Evolutionary conservation across 1,140 invertebrate genomes (phyloP).

Genomic region (Aphis gossypii): DNA sequence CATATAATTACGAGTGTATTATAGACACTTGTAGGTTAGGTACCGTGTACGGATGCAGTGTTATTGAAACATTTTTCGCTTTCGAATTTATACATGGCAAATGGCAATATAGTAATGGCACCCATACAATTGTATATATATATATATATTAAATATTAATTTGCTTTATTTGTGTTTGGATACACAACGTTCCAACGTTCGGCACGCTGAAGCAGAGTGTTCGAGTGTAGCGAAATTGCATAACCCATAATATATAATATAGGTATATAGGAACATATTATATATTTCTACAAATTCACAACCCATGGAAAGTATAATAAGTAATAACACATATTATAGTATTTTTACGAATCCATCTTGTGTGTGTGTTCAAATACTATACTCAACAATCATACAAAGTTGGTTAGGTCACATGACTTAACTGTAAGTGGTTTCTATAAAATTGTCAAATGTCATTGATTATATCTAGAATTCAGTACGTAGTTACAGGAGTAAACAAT

Average conservation of each 20-base stretch:
- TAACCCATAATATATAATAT: not conserved
- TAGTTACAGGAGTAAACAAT: too few relatives aligned
- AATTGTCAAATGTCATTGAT: not conserved
- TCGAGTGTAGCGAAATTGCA: not conserved
- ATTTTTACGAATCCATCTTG: not conserved
- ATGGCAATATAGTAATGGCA: not conserved
- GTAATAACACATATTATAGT: not conserved
- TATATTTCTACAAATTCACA: not conserved
- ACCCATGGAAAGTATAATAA: not conserved
- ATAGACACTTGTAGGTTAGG: too few relatives aligned
- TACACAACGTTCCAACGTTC: not conserved
- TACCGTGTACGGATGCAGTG: not conserved
- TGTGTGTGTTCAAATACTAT: not conserved
- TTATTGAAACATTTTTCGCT: not conserved
- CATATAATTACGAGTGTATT: too few relatives aligned
- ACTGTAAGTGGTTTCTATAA: not conserved
- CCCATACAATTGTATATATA: not conserved
- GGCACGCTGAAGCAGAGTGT: not conserved
- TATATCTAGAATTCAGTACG: not conserved
- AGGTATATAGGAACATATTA: not conserved
- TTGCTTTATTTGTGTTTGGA: not conserved
- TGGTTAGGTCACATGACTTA: too few relatives aligned
- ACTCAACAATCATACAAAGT: too few relatives aligned
- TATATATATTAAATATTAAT: not conserved
- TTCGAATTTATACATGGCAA: not conserved